Evolutionary conservation across 2,113 vertebrate genomes (phyloP).

Genomic region (Galbula dea): DNA sequence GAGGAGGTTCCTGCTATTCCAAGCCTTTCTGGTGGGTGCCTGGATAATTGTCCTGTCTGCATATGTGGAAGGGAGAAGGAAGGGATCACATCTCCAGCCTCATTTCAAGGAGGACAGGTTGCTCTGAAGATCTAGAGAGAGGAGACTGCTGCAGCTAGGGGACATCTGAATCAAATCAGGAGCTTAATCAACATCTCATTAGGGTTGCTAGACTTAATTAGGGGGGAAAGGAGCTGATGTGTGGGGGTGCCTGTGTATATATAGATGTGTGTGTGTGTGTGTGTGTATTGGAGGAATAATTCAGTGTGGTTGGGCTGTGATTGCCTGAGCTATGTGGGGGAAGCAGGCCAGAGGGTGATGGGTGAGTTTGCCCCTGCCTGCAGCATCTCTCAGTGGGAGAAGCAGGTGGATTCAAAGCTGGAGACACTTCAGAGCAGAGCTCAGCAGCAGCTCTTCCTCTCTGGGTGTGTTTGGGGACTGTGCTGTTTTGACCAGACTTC

Average conservation of each 20-base stretch:
- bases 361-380: neutral
- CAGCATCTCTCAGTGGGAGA: neutral
- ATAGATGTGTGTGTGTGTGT: neutral
- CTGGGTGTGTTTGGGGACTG: fast-evolving
- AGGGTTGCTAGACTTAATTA: neutral
- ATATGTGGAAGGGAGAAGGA: neutral
- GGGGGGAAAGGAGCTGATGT: neutral
- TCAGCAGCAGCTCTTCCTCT: neutral
- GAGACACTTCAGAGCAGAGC: neutral
- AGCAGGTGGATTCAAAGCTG: neutral
- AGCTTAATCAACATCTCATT: constrained; percentile 44
- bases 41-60: constrained; percentile 26
- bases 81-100: neutral
- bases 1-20: neutral
- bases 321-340: neutral
- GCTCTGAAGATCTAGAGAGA: constrained; percentile 36
- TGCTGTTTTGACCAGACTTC: neutral
- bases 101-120: neutral
- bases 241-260: neutral
- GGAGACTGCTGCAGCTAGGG: neutral
- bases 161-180: constrained; percentile 28
- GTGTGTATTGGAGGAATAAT: neutral
- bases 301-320: neutral
- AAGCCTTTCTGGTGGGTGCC: neutral
- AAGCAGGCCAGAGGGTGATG: neutral